These are phyloP conservation scores for Pampus argenteus DNA, from an alignment of 2,797 vertebrate species.

Conservation along the genomic window DNA sequence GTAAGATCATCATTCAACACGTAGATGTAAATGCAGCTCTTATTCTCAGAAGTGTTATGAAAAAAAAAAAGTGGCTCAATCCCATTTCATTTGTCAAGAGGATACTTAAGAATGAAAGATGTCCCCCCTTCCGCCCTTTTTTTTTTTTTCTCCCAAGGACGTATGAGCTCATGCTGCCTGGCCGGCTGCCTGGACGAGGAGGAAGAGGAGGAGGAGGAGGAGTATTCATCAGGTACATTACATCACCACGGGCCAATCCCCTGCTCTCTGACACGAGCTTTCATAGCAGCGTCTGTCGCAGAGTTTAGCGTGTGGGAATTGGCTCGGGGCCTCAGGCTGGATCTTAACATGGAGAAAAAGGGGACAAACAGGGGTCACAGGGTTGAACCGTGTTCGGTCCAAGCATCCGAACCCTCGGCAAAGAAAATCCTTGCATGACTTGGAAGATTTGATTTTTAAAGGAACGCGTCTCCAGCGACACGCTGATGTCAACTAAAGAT, in stretches of 20 bases:
- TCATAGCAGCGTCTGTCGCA: constrained; percentile 21
- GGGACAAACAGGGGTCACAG: constrained; percentile 18
- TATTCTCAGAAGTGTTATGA: constrained; percentile 60
- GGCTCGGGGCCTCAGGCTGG: constrained; percentile 23
- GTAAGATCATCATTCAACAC: constrained; percentile 3
- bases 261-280: constrained; percentile 47
- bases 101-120: constrained; percentile 76
- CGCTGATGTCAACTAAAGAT: no score
- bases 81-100: constrained; percentile 76
- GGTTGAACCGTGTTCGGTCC: constrained; percentile 9
- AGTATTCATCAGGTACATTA: constrained; percentile 82
- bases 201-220: constrained; percentile 45
- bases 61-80: constrained; percentile 54
- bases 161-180: constrained; percentile 77
- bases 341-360: not conserved
- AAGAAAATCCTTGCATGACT: not conserved
- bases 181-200: constrained; percentile 67
- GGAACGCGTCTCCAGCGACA: no score
- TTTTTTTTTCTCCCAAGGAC: constrained; percentile 67
- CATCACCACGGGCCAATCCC: constrained; percentile 79
- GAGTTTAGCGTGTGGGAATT: constrained; percentile 36
- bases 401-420: not conserved
- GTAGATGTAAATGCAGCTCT: constrained; percentile 43
- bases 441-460: not conserved
- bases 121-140: constrained; percentile 9